These are phyloP conservation scores for Trididemnum miniatum DNA, from an alignment of 23 tunicate species.

Conservation along the genomic window DNA sequence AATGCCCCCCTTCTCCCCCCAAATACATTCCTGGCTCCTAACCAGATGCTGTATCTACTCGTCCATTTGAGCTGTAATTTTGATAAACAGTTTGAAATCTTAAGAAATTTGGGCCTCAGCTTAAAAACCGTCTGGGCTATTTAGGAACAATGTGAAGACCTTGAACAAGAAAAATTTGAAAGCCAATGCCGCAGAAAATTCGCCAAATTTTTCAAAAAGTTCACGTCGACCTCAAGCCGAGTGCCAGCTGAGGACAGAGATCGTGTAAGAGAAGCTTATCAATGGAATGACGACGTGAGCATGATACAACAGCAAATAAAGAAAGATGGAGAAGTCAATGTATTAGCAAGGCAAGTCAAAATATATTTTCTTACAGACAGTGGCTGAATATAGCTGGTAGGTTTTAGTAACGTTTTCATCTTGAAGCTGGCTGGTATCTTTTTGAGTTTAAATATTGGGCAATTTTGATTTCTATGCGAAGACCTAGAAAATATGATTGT, in stretches of 20 bases:
- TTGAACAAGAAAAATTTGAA: slow-evolving; percentile 6
- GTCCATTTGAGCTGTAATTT: too few relatives aligned
- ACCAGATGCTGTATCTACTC: too few relatives aligned
- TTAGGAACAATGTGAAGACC: not conserved
- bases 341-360: not conserved
- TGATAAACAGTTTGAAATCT: not conserved
- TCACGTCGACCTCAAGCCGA: too few relatives aligned
- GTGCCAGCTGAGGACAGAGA: slow-evolving; percentile 6
- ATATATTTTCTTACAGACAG: not conserved
- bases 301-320: not conserved
- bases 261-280: not conserved
- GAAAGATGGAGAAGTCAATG: not conserved
- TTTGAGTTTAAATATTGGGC: too few relatives aligned
- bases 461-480: too few relatives aligned
- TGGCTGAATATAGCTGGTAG: too few relatives aligned
- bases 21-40: too few relatives aligned
- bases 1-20: too few relatives aligned
- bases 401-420: too few relatives aligned
- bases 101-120: not conserved
- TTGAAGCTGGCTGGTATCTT: too few relatives aligned
- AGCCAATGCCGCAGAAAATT: not conserved
- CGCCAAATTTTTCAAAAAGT: not conserved
- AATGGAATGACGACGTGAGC: not conserved
- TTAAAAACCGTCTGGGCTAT: too few relatives aligned
- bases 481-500: too few relatives aligned